phyloP scores from a whole-genome alignment of 2,797 vertebrate species.

The Poecilia velifera region DNA sequence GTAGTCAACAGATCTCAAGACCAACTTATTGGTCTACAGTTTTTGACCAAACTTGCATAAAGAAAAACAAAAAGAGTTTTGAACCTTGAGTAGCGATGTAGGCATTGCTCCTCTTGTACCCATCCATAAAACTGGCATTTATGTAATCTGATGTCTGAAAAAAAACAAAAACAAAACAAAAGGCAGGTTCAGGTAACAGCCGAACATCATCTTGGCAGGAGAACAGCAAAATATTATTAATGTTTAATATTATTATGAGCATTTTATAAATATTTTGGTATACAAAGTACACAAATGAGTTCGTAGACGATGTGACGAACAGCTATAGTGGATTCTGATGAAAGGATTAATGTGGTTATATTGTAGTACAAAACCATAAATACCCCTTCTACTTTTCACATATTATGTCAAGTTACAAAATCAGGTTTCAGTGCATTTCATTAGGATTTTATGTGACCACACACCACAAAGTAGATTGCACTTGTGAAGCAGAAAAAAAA shows the following conservation, averaged over 20 bases:
- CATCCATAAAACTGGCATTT: conserved; percentile 89
- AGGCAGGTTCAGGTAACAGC: neutral
- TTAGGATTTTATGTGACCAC: neutral
- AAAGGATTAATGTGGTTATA: neutral
- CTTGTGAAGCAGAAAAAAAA: neutral
- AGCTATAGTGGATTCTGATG: neutral
- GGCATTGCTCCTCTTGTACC: conserved; percentile 84
- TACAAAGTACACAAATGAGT: neutral
- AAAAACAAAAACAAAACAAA: conserved; percentile 11
- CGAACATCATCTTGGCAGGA: conserved; percentile 36
- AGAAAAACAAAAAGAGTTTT: conserved; percentile 19
- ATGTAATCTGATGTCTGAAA: conserved; percentile 86
- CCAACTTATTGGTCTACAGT: neutral
- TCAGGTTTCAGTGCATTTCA: neutral
- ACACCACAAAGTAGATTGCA: neutral
- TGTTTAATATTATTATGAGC: neutral
- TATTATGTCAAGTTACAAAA: neutral
- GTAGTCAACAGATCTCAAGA: neutral
- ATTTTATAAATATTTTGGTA: neutral
- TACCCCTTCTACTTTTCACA: neutral
- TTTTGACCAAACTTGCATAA: neutral
- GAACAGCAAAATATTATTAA: neutral
- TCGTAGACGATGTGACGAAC: neutral
- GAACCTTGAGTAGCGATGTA: conserved; percentile 91
- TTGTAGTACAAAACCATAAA: neutral